Percentiles rank a stretch among this genome's conserved stretches.
Evolutionary conservation across 2,888 invertebrate species (phyloP).

Genomic region (Muschampia plurimacula): DNA sequence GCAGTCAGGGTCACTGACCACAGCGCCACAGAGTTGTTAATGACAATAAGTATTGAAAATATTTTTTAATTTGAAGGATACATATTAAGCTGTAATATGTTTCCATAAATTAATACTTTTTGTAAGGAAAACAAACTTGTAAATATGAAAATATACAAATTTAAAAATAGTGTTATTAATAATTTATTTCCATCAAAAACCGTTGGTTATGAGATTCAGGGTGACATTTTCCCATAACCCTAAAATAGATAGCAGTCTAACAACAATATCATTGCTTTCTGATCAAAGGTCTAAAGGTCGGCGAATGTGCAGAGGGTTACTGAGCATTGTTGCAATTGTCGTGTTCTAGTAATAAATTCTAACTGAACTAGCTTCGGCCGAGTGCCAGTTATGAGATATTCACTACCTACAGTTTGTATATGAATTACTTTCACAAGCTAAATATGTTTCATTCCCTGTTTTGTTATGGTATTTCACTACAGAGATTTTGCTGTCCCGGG

Average conservation of each 20-base stretch:
- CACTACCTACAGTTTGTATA: background rate
- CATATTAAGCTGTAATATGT: too few relatives aligned
- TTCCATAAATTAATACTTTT: too few relatives aligned
- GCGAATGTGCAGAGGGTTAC: background rate
- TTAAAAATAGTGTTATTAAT: background rate
- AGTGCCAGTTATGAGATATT: conserved; percentile 11
- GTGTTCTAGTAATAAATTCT: background rate
- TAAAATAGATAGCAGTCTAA: background rate
- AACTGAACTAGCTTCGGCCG: conserved; percentile 8
- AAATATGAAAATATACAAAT: too few relatives aligned
- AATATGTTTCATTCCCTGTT: too few relatives aligned
- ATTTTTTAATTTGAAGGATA: too few relatives aligned
- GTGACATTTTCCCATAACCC: background rate
- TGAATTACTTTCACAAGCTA: background rate
- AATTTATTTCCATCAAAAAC: background rate
- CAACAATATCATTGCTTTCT: conserved; percentile 1
- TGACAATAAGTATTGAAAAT: too few relatives aligned
- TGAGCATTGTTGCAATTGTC: conserved; percentile 10
- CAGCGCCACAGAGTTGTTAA: too few relatives aligned
- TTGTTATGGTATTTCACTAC: too few relatives aligned
- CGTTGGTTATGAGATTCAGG: background rate
- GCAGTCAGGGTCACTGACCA: too few relatives aligned
- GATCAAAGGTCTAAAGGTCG: conserved; percentile 5
- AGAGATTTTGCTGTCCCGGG: too few relatives aligned
- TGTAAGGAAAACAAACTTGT: too few relatives aligned